phyloP scores from a whole-genome alignment of 2,888 invertebrate genomes.

The Clivina fossor region DNA sequence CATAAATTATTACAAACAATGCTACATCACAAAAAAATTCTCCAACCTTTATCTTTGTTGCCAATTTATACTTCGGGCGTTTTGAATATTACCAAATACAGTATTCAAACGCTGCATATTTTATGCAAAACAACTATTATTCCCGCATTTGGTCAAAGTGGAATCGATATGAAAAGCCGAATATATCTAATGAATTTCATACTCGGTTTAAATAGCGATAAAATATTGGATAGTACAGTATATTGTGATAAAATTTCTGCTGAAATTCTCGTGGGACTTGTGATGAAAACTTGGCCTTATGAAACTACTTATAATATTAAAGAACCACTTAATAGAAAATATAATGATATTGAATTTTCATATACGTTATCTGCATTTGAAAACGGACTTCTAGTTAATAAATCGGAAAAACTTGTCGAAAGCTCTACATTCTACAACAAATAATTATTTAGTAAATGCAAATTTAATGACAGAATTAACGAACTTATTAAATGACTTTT shows the following conservation, averaged over 20 bases:
- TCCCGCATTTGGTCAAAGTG: constrained; percentile 43
- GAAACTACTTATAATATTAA: constrained; percentile 8
- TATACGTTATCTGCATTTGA: constrained; percentile 46
- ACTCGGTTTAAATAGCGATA: constrained; percentile 42
- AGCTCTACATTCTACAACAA: too few relatives aligned
- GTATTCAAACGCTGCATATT: constrained; percentile 50
- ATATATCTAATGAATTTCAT: constrained; percentile 43
- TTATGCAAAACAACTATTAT: constrained; percentile 48
- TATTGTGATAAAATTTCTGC: constrained; percentile 41
- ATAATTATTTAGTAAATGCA: constrained; percentile 18
- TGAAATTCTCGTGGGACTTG: constrained; percentile 44
- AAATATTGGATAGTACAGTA: constrained; percentile 33
- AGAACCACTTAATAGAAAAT: constrained; percentile 6
- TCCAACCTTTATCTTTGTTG: constrained; percentile 49
- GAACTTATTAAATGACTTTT: constrained; percentile 4
- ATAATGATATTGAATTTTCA: constrained; percentile 43
- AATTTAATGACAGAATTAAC: constrained; percentile 12
- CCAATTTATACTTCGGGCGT: constrained; percentile 52
- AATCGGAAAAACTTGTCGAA: constrained; percentile 5
- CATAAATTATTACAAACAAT: constrained; percentile 53
- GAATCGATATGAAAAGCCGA: constrained; percentile 37
- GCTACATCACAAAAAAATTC: constrained; percentile 47
- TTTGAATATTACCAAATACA: constrained; percentile 49
- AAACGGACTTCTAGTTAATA: constrained; percentile 33
- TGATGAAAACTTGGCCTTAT: constrained; percentile 46